Base-by-base conservation (phyloP, 2,888 invertebrate species). In the Scaeva pyrastri region DNA sequence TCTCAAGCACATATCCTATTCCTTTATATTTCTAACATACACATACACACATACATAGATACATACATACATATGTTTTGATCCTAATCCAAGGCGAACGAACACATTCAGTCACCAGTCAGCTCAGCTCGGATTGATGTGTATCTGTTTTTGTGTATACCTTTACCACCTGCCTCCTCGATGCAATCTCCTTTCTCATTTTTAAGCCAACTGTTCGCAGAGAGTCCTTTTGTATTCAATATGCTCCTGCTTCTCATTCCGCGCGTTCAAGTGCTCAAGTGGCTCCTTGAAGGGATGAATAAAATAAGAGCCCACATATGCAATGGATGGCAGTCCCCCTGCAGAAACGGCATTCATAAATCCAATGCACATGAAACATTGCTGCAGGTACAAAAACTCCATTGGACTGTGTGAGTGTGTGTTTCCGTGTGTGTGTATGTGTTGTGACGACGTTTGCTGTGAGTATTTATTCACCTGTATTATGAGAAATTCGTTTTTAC, bases 1-100 rank as follows among this genome's bases (percentile, higher is more conserved):
- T 86, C 86, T 86, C 82, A 86, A 86, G 86, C 86, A 78, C 86
- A 82, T 74, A 77, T 86, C 82, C 82, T 77, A 74, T 82, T 77
- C 74, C 82, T 70, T 21, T n/a, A n/a, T n/a, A n/a, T n/a, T n/a
- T n/a, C n/a, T n/a, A n/a, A n/a, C n/a, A n/a, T n/a, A n/a, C 31
- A 48, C 36, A 31, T 36, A 6, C 10, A 39, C 7, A 12, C 39
- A 10, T 39, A 39, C 43, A 52, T 66, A n/a, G n/a, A n/a, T n/a
- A n/a, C 36, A 39, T 73, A 68, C 16, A 64, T 26, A 6, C 3
- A 52, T 66, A 68, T 72, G 60, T 68, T 77, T 68, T 71, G 76
- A 73, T 77, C 72, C 80, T 73, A 82, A 81, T 86, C 85, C 77
- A 74, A 78, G 60, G 74, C 82, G 74, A 77, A 86, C 73, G 45